Evolutionary conservation across 1,140 invertebrate species (phyloP).

Genomic region (Dolichoris vasculosae): DNA sequence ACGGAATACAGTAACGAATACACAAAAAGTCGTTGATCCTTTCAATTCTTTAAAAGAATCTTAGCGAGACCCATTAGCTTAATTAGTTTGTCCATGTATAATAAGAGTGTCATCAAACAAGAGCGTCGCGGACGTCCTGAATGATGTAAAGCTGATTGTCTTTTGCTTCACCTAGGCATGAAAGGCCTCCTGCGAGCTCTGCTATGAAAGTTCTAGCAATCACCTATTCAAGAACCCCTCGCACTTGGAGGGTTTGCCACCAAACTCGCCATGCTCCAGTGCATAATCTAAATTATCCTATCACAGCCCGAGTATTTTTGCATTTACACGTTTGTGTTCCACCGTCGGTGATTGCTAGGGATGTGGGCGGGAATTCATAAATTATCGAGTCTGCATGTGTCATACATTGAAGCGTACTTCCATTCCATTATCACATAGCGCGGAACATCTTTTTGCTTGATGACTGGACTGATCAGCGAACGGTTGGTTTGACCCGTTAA

Average conservation of each 20-base stretch:
- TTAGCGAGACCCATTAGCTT: constrained; percentile 27
- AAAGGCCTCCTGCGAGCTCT: not conserved
- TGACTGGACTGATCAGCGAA: constrained; percentile 24
- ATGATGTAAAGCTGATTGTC: constrained; percentile 17
- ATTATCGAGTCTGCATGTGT: constrained; percentile 13
- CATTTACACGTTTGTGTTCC: not conserved
- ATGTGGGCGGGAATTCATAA: not conserved
- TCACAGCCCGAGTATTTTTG: not conserved
- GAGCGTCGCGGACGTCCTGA: not conserved
- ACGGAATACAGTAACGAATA: too few species aligned
- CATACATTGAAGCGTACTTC: not conserved
- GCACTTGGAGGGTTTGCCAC: not conserved
- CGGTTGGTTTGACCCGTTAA: not conserved
- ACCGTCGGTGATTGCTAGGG: not conserved
- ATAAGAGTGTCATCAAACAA: not conserved
- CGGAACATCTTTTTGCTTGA: constrained; percentile 30
- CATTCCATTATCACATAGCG: constrained; percentile 15
- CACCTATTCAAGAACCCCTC: not conserved
- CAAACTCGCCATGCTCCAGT: not conserved
- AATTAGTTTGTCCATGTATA: constrained; percentile 18
- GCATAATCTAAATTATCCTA: not conserved
- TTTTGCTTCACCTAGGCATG: not conserved
- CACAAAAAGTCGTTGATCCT: not conserved
- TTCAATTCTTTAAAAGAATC: constrained; percentile 25
- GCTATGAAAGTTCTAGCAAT: not conserved